Evolutionary conservation across 2,797 vertebrate genomes (phyloP), one percentile per base, ranked within the genome.

Genomic region (Phoeniculus purpureus): DNA sequence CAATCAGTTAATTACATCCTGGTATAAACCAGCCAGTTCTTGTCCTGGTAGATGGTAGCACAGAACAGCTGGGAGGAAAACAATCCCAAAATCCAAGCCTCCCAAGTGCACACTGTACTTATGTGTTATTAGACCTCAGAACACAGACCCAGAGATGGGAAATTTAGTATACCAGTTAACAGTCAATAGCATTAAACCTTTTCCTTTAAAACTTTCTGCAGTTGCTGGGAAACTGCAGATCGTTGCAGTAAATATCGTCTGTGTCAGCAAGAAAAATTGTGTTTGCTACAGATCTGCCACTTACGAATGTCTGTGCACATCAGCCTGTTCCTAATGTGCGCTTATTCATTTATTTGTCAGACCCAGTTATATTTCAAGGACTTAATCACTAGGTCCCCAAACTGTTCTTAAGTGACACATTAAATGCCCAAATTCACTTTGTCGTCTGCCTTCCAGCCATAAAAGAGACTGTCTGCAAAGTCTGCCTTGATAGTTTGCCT

Each of bases 191-290:
- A 85, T 70, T 78, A 94, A 92, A 45, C 32, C 7, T 59, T 34
- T 78, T 66, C 52, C 52, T 91, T 50, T 59, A 78, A 80, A 77
- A 32, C 7, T 85, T 85, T 92, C 59, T 81, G 37, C 10, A 8
- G 67, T 92, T 93, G 79, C 66, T 84, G 60, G 62, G 84, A 92
- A 95, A 89, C 76, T 85, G 59, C 84, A 86, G 45, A 74, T 82
- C 1, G 4, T 17, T 93, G 66, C 34, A 81, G 59, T n/a, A 87
- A 85, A 87, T 56, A 31, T 70, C 34, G 66, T 70, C 50, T 78
- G 31, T 66, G 73, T 54, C 87, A 87, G 80, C 70, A 95, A 72
- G 70, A 85, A 83, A 94, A 94, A 89, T 73, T 34, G 31, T 64
- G 67, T 79, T 94, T 88, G 80, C 81, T 71, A 77, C 64, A 73